Conservation (phyloP, 2,113 vertebrate genomes). For the Sebastes schlegelii region DNA sequence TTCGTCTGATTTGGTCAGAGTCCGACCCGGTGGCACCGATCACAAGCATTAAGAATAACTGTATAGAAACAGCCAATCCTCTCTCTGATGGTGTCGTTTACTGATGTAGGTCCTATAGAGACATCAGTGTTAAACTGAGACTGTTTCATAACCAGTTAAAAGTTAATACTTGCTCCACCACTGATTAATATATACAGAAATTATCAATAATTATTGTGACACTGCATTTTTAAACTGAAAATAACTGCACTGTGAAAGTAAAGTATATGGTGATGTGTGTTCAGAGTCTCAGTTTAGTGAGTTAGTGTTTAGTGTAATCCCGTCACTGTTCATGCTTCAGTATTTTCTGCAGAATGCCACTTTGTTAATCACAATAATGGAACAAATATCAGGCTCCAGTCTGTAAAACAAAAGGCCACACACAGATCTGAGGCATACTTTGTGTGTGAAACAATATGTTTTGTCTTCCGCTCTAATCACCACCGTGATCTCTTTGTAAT, state of each 20-base stretch:
- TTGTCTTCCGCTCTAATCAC: slow-evolving; percentile 52
- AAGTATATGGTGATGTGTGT: slow-evolving; percentile 4
- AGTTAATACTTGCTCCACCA: neutral
- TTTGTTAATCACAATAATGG: slow-evolving; percentile 20
- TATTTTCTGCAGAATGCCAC: neutral
- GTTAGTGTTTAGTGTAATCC: neutral
- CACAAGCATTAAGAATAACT: no score
- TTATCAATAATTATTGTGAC: neutral
- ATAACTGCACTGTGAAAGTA: neutral
- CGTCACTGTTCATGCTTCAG: neutral
- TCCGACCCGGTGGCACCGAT: no score
- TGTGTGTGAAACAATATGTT: slow-evolving; percentile 52
- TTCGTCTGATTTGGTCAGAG: no score
- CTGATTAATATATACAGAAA: neutral
- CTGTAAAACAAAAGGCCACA: slow-evolving; percentile 56
- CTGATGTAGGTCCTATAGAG: no score
- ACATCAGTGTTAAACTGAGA: no score
- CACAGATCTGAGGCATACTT: slow-evolving; percentile 34
- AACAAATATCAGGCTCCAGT: slow-evolving; percentile 28
- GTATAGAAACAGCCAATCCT: no score
- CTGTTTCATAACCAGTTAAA: no score
- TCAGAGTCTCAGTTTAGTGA: neutral
- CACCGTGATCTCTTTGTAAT: slow-evolving; percentile 28
- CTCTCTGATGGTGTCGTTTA: no score
- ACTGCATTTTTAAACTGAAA: neutral